phyloP scores from a whole-genome alignment of 2,113 vertebrate genomes.

The Caretta caretta region DNA sequence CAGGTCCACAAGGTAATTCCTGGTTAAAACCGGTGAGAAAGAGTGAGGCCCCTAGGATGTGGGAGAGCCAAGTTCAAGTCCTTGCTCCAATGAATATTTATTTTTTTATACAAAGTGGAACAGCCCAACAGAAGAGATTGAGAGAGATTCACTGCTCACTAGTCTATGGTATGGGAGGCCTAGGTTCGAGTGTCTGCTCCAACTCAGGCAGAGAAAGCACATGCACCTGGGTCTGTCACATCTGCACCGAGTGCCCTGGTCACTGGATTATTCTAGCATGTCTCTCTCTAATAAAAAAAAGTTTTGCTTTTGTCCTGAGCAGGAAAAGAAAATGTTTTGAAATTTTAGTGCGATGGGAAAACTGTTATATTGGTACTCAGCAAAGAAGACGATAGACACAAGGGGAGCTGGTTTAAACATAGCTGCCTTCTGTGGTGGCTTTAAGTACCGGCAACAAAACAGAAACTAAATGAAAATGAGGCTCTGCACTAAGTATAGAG shows the following conservation, averaged over 20 bases:
- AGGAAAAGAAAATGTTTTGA: neutral
- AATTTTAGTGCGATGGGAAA: neutral
- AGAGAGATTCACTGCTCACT: neutral
- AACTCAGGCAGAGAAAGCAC: neutral
- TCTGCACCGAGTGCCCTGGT: neutral
- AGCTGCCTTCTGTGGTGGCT: neutral
- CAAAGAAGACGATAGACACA: neutral
- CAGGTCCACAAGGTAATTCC: too few relatives aligned
- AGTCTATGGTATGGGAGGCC: neutral
- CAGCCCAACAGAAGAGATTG: neutral
- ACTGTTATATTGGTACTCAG: neutral
- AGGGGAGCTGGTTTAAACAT: neutral
- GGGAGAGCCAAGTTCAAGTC: neutral
- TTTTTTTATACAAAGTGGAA: neutral
- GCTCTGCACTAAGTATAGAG: neutral
- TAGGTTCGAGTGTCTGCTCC: neutral
- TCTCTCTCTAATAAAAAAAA: neutral
- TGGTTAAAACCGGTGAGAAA: too few relatives aligned
- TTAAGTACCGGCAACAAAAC: neutral
- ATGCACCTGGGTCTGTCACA: neutral
- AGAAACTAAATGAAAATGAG: neutral
- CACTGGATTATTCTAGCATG: neutral
- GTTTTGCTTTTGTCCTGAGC: neutral
- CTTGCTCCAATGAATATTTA: neutral
- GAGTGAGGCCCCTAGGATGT: neutral